Percentiles rank a stretch among this genome's conserved stretches.
These are phyloP conservation scores for Parazoanthus swiftii DNA, from an alignment of 92 coral and sea anemone genomes.

Conservation along the genomic window DNA sequence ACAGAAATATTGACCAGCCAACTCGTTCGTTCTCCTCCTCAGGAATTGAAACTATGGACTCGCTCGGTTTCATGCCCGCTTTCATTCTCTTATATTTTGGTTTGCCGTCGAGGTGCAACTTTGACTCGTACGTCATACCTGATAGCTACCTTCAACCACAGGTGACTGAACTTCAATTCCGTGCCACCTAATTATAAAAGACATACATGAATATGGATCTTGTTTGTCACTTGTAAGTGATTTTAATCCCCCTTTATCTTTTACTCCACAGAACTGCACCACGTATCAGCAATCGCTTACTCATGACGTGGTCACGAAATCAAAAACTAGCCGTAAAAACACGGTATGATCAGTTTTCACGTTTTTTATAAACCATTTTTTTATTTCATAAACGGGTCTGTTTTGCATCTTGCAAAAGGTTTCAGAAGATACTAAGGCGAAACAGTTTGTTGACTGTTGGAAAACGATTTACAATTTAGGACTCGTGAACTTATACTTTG, in stretches of 20 bases:
- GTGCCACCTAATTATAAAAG: not conserved
- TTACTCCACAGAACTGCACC: not conserved
- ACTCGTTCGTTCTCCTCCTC: not conserved
- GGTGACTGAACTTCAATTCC: not conserved
- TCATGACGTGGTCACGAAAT: slow-evolving; percentile 9
- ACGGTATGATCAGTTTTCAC: not conserved
- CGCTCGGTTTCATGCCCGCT: slow-evolving; percentile 2
- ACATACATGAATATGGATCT: not conserved
- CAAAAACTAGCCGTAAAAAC: not conserved
- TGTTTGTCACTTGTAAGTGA: not conserved
- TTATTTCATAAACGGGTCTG: not conserved
- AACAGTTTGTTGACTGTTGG: no score
- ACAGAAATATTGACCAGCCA: slow-evolving; percentile 7
- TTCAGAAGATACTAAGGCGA: not conserved
- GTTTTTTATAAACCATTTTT: not conserved
- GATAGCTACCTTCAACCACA: not conserved
- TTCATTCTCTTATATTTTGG: not conserved
- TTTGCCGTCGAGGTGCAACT: not conserved
- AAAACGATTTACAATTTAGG: no score
- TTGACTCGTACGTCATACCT: not conserved
- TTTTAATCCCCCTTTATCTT: not conserved
- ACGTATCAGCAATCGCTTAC: not conserved
- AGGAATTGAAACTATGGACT: not conserved
- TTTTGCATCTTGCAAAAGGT: not conserved
- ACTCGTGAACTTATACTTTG: no score